These are phyloP conservation scores for Bujurquina vittata DNA, from an alignment of 2,113 vertebrate genomes.

Conservation along the genomic window DNA sequence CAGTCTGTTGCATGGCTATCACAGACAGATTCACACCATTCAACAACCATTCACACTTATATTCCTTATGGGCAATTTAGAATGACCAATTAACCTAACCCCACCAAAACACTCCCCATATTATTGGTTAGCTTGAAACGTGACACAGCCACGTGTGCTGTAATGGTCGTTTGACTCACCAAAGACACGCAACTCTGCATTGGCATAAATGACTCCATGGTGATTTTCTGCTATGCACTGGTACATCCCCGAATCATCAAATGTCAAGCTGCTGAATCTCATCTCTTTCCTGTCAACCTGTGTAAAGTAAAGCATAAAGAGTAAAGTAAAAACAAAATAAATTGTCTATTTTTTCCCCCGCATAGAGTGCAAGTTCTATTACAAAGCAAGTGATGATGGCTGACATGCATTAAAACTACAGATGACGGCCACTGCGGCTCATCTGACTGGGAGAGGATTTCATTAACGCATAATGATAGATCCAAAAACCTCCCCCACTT, in stretches of 20 bases:
- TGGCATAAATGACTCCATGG: constrained; percentile 89
- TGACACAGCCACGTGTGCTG: constrained; percentile 1
- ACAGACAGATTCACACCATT: too few species aligned
- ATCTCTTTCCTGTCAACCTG: constrained; percentile 87
- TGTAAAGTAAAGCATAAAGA: background rate
- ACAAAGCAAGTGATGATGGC: constrained; percentile 5
- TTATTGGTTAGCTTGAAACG: constrained; percentile 13
- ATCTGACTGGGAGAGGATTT: constrained; percentile 12
- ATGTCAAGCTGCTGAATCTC: constrained; percentile 83
- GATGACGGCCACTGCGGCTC: background rate
- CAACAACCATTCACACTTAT: too few species aligned
- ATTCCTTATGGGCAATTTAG: too few species aligned
- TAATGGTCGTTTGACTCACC: constrained; percentile 81
- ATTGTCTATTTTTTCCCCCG: background rate
- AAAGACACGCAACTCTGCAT: constrained; percentile 92
- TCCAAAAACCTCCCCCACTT: constrained; percentile 21
- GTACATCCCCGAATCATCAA: constrained; percentile 93
- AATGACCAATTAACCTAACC: too few species aligned
- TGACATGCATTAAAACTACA: background rate
- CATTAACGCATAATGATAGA: constrained; percentile 45
- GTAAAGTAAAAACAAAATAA: background rate
- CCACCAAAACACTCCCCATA: background rate
- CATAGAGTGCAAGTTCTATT: background rate
- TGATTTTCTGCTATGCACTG: constrained; percentile 95
- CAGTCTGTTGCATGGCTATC: too few species aligned